Percentiles rank a stretch among this genome's conserved stretches.
These are phyloP conservation scores for Spongia lamella DNA, from an alignment of 37 sponge, comb jelly and placozoan species.

Conservation along the genomic window DNA sequence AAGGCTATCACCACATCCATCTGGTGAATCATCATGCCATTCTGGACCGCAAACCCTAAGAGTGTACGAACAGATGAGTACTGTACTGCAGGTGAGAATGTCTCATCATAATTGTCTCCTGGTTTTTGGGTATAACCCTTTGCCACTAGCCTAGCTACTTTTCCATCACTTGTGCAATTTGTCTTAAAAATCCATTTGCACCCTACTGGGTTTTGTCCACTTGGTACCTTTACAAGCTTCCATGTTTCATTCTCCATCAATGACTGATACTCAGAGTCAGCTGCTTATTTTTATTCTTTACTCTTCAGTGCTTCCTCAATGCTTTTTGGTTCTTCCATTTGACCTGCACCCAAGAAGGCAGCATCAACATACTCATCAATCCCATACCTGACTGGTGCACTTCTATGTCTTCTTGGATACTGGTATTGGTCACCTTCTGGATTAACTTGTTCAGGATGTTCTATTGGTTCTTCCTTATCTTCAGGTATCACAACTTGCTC, in stretches of 20 bases:
- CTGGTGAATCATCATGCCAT: too few species aligned
- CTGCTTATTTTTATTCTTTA: slow-evolving; percentile 45
- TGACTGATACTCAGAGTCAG: slow-evolving; percentile 50
- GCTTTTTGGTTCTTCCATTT: slow-evolving; percentile 7
- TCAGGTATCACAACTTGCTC: not conserved
- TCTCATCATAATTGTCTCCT: slow-evolving; percentile 55
- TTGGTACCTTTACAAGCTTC: slow-evolving; percentile 29
- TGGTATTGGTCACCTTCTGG: not conserved
- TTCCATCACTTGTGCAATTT: slow-evolving; percentile 24
- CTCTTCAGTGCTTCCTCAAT: slow-evolving; percentile 36
- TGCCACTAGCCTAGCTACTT: slow-evolving; percentile 10
- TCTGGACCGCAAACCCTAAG: slow-evolving; percentile 50
- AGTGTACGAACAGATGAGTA: slow-evolving; percentile 36
- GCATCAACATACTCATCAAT: slow-evolving; percentile 1
- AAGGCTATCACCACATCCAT: slow-evolving; percentile 49
- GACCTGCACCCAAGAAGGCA: not conserved
- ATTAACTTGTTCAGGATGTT: slow-evolving; percentile 2
- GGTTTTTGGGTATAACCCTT: slow-evolving; percentile 39
- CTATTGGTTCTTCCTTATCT: not conserved
- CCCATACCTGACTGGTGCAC: not conserved
- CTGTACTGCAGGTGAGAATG: slow-evolving; percentile 49
- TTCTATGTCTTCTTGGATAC: not conserved
- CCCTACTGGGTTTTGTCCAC: slow-evolving; percentile 31
- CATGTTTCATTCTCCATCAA: slow-evolving; percentile 49
- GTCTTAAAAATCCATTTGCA: slow-evolving; percentile 55